Evolutionary conservation across 2,113 vertebrate species (phyloP).

Genomic region (Neodon shergylaensis): DNA sequence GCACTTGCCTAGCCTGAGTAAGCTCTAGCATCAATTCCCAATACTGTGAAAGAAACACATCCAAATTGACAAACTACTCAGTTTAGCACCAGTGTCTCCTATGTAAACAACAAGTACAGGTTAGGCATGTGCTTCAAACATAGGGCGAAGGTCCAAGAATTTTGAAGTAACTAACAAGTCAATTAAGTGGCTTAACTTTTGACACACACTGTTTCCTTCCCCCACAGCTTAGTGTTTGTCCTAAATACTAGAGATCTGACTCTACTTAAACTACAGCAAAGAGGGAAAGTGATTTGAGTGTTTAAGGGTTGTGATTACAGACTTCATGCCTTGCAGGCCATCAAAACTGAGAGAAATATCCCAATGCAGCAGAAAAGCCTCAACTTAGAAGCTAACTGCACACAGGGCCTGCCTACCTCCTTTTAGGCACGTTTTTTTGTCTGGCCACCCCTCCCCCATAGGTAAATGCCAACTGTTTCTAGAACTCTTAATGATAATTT

Average conservation of each 20-base stretch:
- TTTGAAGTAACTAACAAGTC: too few species aligned
- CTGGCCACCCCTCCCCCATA: conserved; percentile 53
- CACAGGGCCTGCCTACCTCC: conserved; percentile 12
- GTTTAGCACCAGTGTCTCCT: background rate
- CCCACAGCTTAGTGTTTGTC: background rate
- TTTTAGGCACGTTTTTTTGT: background rate
- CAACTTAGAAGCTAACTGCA: background rate
- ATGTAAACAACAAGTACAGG: background rate
- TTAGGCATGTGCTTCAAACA: background rate
- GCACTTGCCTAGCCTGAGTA: background rate
- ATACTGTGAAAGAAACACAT: too few species aligned
- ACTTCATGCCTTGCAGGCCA: background rate
- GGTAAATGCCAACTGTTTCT: conserved; percentile 69
- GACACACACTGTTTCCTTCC: background rate
- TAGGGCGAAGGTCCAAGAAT: background rate
- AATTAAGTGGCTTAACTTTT: background rate
- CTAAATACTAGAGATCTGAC: background rate
- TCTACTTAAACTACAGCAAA: background rate
- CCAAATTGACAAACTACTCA: background rate
- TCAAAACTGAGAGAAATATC: background rate
- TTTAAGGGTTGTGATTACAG: conserved; percentile 13
- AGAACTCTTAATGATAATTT: conserved; percentile 77
- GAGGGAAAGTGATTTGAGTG: background rate
- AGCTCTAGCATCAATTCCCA: background rate
- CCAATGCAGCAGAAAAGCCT: conserved; percentile 25